Evolutionary conservation across 2,113 vertebrate genomes (phyloP).

Genomic region (Halcyon malimbica): DNA sequence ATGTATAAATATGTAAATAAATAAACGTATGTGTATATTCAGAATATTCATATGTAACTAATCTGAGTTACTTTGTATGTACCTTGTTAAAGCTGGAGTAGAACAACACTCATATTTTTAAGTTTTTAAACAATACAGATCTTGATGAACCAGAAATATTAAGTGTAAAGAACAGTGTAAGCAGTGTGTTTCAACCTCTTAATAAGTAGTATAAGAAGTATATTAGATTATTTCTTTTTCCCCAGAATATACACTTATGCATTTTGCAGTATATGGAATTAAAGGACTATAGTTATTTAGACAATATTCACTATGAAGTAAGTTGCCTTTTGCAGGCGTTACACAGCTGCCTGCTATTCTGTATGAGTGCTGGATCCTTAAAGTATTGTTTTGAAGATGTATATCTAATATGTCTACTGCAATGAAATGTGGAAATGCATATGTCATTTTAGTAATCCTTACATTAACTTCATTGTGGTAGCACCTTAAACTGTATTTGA

Average conservation of each 20-base stretch:
- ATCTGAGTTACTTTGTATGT: background rate
- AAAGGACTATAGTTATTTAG: background rate
- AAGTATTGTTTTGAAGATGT: background rate
- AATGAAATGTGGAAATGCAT: background rate
- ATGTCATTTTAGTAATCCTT: background rate
- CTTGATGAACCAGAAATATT: background rate
- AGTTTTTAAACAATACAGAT: background rate
- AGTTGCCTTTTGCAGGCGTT: background rate
- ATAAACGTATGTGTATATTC: background rate
- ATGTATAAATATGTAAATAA: background rate
- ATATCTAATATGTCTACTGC: background rate
- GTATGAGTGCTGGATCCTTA: background rate
- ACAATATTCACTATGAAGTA: background rate
- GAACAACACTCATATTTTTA: background rate
- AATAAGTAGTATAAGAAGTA: background rate
- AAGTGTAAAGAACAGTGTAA: background rate
- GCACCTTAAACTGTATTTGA: background rate
- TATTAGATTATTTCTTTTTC: background rate
- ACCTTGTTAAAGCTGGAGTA: background rate
- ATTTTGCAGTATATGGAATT: background rate
- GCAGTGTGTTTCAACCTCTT: background rate
- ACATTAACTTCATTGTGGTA: background rate
- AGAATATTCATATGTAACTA: background rate
- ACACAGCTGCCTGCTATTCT: background rate
- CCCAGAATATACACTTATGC: accelerated